Percentiles rank a stretch among this genome's conserved stretches.
Evolutionary conservation across 2,113 vertebrate genomes (phyloP).

Genomic region (Thryonomys swinderianus): DNA sequence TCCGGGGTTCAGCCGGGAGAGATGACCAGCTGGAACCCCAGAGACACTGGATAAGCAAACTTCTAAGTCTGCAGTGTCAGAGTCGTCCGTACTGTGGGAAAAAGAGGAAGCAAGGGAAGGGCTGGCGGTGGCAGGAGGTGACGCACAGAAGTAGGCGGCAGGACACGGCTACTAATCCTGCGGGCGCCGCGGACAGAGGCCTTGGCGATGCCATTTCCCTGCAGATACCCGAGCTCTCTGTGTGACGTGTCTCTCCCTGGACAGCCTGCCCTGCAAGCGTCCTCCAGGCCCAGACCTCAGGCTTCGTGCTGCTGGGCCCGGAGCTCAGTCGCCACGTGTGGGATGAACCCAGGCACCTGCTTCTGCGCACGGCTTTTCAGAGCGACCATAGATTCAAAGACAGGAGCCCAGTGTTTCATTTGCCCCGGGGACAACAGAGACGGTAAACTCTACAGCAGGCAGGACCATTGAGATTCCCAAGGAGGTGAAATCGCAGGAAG

Average conservation of each 20-base stretch:
- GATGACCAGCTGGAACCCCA: not conserved
- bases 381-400: not conserved
- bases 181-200: accelerated
- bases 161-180: accelerated
- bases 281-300: not conserved
- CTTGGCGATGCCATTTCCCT: not conserved
- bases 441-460: not conserved
- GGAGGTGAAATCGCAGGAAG: not conserved
- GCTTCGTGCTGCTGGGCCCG: no score
- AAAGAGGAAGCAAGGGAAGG: accelerated
- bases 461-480: not conserved
- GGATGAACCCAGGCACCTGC: not conserved
- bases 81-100: not conserved
- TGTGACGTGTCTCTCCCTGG: not conserved
- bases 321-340: accelerated
- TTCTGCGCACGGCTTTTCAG: not conserved
- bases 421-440: not conserved
- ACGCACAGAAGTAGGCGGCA: accelerated
- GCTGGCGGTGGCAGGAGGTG: not conserved
- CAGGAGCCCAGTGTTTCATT: not conserved
- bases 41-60: not conserved
- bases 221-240: not conserved
- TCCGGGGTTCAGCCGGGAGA: not conserved
- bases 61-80: not conserved
- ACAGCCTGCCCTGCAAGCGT: not conserved